Conservation (phyloP, 1,140 invertebrate genomes). For the Adelges cooleyi region DNA sequence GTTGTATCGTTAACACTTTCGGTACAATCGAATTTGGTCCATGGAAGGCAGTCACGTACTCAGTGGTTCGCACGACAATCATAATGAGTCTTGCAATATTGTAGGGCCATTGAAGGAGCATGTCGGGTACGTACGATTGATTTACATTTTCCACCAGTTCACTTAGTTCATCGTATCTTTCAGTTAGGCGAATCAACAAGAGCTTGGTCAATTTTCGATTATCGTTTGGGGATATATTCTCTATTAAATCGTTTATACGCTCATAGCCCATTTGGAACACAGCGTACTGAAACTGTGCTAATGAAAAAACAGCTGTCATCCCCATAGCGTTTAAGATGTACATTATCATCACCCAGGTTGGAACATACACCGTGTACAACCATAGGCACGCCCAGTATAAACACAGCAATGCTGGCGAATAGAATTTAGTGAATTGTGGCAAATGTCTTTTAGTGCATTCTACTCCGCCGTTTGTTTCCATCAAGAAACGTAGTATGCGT, state of each 20-base stretch:
- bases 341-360: too few relatives aligned
- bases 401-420: too few relatives aligned
- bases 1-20: neutral
- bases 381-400: too few relatives aligned
- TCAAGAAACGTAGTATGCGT: neutral
- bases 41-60: neutral
- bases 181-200: neutral
- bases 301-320: too few relatives aligned
- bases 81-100: neutral
- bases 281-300: too few relatives aligned
- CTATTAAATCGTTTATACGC: too few relatives aligned
- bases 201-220: neutral
- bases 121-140: neutral
- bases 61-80: neutral
- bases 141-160: neutral
- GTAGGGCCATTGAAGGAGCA: slow-evolving; percentile 13
- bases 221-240: too few relatives aligned
- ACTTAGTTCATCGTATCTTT: neutral
- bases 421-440: too few relatives aligned
- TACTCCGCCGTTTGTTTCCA: neutral
- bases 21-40: neutral
- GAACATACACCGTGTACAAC: too few relatives aligned
- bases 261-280: too few relatives aligned
- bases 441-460: too few relatives aligned
- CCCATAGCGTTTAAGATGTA: too few relatives aligned